Conservation (phyloP, 2,888 invertebrate species). For the Macropis europaea region DNA sequence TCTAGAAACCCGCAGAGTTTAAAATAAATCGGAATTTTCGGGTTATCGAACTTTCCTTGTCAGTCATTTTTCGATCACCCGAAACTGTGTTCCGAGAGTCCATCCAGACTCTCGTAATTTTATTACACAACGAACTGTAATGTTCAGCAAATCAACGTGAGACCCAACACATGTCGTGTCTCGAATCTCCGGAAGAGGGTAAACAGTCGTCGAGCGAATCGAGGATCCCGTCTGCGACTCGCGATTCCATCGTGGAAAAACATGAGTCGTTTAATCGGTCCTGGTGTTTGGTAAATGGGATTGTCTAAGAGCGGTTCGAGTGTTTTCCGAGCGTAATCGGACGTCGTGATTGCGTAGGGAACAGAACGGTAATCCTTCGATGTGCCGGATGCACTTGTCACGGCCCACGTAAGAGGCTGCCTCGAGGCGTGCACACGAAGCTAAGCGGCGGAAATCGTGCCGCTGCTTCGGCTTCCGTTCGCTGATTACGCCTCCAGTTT, state of each 20-base stretch:
- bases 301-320: background rate
- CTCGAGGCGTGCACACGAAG: constrained; percentile 35
- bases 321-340: constrained; percentile 28
- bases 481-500: constrained; percentile 43
- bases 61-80: too few species aligned
- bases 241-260: background rate
- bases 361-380: constrained; percentile 49
- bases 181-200: background rate
- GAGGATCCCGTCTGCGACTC: background rate
- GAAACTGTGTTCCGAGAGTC: too few species aligned
- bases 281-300: background rate
- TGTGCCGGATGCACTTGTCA: constrained; percentile 57
- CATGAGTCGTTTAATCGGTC: too few species aligned
- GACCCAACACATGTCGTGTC: background rate
- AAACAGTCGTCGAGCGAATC: background rate
- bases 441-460: constrained; percentile 56
- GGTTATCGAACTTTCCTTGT: too few species aligned
- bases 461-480: constrained; percentile 52
- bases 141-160: too few species aligned
- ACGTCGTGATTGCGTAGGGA: constrained; percentile 36
- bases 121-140: too few species aligned
- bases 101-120: too few species aligned
- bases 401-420: constrained; percentile 52
- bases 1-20: too few species aligned
- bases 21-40: too few species aligned